Base-by-base conservation (phyloP, 2,797 vertebrate genomes). In the Cryptoblepharus egeriae region DNA sequence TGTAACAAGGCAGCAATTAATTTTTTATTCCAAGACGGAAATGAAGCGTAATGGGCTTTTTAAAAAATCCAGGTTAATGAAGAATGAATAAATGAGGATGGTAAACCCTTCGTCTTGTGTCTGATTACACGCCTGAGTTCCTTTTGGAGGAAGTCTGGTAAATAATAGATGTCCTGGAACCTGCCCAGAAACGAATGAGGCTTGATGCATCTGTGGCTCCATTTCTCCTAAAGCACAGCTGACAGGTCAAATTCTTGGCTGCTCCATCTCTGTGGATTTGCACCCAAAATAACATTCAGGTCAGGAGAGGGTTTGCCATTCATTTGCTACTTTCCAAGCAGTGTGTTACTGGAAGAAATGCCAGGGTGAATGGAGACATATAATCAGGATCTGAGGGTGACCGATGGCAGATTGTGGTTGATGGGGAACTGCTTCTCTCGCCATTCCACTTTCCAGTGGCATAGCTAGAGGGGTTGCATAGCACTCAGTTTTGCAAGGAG, bases 201-300 rank as follows among this genome's bases (percentile, higher is more conserved):
- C 67, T 55, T 49, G 57, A 77, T 3, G 35, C 79, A n/a, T 22
- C 74, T 52, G 58, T 77, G 42, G 6, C 45, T 37, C 15, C 15
- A 12, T 18, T 83, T 79, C 70, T 52, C 81, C 70, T 64, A 61
- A 73, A 85, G 61, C 39, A 83, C 45, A 85, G 4, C 20, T n/a
- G 55, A 55, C 28, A 85, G 30, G 69, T 79, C 32, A 49, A 80
- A 75, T 64, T 70, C 20, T 49, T 76, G 76, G 68, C 77, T 68
- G 15, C 87, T 86, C 84, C 49, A 64, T 45, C 42, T 67, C 70
- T 35, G 60, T 68, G 70, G 77, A 63, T 4, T 3, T 60, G 18
- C 73, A 77, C 64, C 30, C 55, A 75, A 89, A 70, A 49, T 68
- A 57, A 26, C 22, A 78, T 69, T 26, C 72, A 64, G 37, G 30